phyloP scores from a whole-genome alignment of 2,797 vertebrate species.

The Nannoperca australis region DNA sequence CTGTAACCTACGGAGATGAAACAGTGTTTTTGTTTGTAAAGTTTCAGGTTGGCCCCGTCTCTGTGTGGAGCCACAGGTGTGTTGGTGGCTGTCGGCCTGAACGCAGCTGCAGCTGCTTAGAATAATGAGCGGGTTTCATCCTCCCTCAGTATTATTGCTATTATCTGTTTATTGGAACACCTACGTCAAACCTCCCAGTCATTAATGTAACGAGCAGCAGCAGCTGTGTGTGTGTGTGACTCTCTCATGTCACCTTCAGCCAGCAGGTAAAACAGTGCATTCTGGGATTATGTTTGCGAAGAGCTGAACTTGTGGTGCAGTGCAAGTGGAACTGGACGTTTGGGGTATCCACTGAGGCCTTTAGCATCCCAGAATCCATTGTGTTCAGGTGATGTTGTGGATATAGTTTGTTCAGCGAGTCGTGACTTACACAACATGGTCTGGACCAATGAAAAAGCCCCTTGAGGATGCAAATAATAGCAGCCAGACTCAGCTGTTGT shows the following conservation, averaged over 20 bases:
- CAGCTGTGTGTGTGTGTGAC: constrained; percentile 14
- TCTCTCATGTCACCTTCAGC: background rate
- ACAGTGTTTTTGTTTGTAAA: no score
- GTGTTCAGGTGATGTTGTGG: no score
- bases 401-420: no score
- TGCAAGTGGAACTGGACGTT: background rate
- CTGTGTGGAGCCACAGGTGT: background rate
- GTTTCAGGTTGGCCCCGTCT: background rate
- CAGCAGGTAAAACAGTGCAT: background rate
- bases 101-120: constrained; percentile 9
- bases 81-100: background rate
- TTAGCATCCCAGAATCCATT: no score
- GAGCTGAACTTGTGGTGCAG: background rate
- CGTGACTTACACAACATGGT: background rate
- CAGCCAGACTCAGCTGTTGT: no score
- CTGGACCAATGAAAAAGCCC: background rate
- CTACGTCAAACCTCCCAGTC: background rate
- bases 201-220: constrained; percentile 1
- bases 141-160: background rate
- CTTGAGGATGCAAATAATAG: no score
- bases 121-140: background rate
- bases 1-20: no score
- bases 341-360: background rate
- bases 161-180: background rate
- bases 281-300: background rate